Percentiles rank a stretch among this genome's conserved stretches.
These are phyloP conservation scores for Neodon shergylaensis DNA, from an alignment of 2,113 vertebrate genomes.

Conservation along the genomic window DNA sequence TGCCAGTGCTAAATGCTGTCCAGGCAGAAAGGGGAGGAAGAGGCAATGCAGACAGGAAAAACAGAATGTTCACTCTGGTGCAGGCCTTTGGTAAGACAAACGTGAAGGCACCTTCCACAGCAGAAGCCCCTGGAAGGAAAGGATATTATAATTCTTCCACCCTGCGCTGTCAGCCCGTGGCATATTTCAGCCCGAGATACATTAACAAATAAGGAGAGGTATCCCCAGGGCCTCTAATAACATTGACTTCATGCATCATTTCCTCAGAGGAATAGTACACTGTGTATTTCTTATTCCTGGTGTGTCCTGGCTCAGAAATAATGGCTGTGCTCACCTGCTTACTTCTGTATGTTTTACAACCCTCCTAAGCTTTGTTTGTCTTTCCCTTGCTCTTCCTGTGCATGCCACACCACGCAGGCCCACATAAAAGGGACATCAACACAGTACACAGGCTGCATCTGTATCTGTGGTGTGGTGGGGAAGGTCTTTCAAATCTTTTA, in stretches of 20 bases:
- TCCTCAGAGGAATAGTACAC: slow-evolving; percentile 72
- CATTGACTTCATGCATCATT: slow-evolving; percentile 80
- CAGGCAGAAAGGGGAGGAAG: neutral
- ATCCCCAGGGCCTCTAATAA: slow-evolving; percentile 78
- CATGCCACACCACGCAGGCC: neutral
- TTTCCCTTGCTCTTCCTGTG: neutral
- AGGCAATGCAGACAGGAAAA: neutral
- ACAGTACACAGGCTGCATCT: neutral
- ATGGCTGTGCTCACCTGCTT: slow-evolving; percentile 69
- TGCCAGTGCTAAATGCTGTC: neutral
- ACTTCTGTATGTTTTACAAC: slow-evolving; percentile 41
- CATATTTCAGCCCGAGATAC: slow-evolving; percentile 72
- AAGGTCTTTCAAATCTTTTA: neutral
- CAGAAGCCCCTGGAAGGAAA: neutral
- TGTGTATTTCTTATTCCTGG: slow-evolving; percentile 69
- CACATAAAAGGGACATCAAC: neutral
- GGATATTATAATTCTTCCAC: neutral
- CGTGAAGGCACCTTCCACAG: neutral
- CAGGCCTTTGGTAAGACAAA: neutral
- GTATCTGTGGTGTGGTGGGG: neutral
- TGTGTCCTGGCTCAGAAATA: slow-evolving; percentile 71
- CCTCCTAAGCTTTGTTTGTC: slow-evolving; percentile 37
- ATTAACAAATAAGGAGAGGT: slow-evolving; percentile 79
- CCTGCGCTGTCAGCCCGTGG: slow-evolving; percentile 64
- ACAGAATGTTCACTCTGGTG: neutral